Conservation (phyloP, 2,888 invertebrate genomes). For the Chamaedrilus cognettii region DNA sequence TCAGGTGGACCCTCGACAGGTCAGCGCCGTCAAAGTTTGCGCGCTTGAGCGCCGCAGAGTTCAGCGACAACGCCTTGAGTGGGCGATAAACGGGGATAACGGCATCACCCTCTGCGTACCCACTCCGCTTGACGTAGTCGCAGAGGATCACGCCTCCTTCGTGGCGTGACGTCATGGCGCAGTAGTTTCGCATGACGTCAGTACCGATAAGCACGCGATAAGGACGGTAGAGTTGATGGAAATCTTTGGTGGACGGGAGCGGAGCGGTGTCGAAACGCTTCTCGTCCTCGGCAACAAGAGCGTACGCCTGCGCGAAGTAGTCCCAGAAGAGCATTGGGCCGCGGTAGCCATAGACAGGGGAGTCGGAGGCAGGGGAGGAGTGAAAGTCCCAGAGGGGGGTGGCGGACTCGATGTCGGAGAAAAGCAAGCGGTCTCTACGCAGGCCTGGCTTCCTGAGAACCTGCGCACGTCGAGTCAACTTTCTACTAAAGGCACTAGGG, state of each 20-base stretch:
- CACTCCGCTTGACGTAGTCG: background rate
- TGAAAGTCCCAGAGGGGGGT: conserved; percentile 16
- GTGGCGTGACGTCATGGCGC: background rate
- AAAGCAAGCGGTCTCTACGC: conserved; percentile 28
- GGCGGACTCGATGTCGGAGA: background rate
- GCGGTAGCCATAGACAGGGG: conserved; percentile 36
- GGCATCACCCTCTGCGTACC: conserved; percentile 6
- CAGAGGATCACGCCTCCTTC: background rate
- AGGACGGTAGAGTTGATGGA: conserved; percentile 22
- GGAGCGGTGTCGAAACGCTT: conserved; percentile 16
- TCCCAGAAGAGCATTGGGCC: conserved; percentile 35
- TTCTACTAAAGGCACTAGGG: too few species aligned
- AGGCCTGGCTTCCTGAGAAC: conserved; percentile 37
- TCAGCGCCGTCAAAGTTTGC: conserved; percentile 3
- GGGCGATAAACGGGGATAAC: conserved; percentile 16
- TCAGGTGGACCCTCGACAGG: background rate
- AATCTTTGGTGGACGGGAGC: conserved; percentile 7
- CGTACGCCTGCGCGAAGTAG: conserved; percentile 18
- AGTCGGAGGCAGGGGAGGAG: conserved; percentile 5
- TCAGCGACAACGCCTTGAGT: conserved; percentile 1
- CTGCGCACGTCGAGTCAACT: too few species aligned
- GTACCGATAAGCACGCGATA: conserved; percentile 17
- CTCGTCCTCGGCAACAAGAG: conserved; percentile 14
- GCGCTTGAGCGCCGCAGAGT: background rate
- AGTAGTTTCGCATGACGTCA: conserved; percentile 19